phyloP scores from a whole-genome alignment of 2,888 invertebrate genomes.

The Papilio elwesi region DNA sequence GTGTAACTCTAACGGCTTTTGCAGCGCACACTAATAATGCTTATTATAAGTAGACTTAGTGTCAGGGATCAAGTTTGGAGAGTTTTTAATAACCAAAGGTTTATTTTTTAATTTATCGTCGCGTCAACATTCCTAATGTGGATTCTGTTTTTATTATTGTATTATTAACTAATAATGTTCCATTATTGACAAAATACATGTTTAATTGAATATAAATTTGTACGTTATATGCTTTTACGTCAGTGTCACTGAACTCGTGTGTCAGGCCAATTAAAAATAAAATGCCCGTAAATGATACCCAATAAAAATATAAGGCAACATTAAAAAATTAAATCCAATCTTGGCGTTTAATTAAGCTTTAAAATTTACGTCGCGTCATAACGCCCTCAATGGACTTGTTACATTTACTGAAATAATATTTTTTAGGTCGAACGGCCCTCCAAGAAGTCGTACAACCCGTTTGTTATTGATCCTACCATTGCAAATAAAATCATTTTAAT shows the following conservation, averaged over 20 bases:
- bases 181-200: background rate
- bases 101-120: background rate
- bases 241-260: slow-evolving; percentile 16
- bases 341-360: slow-evolving; percentile 33
- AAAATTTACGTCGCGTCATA: slow-evolving; percentile 26
- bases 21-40: too few relatives aligned
- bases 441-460: background rate
- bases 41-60: too few relatives aligned
- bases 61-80: too few relatives aligned
- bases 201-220: background rate
- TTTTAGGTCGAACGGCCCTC: slow-evolving; percentile 13
- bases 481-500: background rate
- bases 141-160: too few relatives aligned
- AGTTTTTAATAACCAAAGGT: too few relatives aligned
- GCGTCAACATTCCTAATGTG: too few relatives aligned
- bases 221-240: background rate
- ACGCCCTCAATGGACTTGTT: slow-evolving; percentile 18
- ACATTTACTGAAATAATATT: slow-evolving; percentile 22
- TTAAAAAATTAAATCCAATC: slow-evolving; percentile 12
- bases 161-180: background rate
- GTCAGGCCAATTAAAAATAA: slow-evolving; percentile 23
- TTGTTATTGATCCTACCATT: slow-evolving; percentile 30
- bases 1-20: too few relatives aligned
- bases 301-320: slow-evolving; percentile 21
- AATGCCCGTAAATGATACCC: slow-evolving; percentile 20